A percentile compares a stretch with the other conserved stretches of the same genome.
phyloP scores from a whole-genome alignment of 2,888 invertebrate genomes.

The Automeris io region DNA sequence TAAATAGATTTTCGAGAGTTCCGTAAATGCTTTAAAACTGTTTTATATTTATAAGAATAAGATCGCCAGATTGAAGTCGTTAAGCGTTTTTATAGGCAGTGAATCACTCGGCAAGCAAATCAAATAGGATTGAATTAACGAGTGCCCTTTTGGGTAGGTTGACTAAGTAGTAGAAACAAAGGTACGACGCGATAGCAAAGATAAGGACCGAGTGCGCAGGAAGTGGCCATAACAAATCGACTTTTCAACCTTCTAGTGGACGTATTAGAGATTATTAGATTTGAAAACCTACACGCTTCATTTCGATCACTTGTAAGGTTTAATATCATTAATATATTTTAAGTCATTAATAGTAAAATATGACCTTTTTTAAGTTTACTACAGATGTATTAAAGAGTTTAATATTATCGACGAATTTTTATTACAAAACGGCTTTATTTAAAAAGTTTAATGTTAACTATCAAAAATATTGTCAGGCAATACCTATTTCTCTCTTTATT shows the following conservation, averaged over 20 bases:
- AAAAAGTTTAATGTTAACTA: too few species aligned
- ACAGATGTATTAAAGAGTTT: too few species aligned
- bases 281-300: background rate
- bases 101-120: slow-evolving; percentile 36
- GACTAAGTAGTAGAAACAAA: slow-evolving; percentile 52
- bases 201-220: slow-evolving; percentile 45
- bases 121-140: slow-evolving; percentile 41
- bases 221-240: slow-evolving; percentile 42
- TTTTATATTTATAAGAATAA: background rate
- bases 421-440: too few species aligned
- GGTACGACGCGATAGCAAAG: slow-evolving; percentile 35
- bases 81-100: slow-evolving; percentile 9
- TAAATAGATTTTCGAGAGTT: too few species aligned
- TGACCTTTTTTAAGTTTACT: too few species aligned
- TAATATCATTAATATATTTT: background rate
- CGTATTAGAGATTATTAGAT: slow-evolving; percentile 13
- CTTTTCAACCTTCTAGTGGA: background rate
- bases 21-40: too few species aligned
- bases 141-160: slow-evolving; percentile 38
- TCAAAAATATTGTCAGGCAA: too few species aligned
- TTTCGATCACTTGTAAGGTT: background rate
- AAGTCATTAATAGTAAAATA: too few species aligned
- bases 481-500: too few species aligned
- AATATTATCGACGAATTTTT: too few species aligned
- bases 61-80: background rate